A percentile compares a stretch with the other conserved stretches of the same genome.
Evolutionary conservation across 2,797 vertebrate genomes (phyloP).

Genomic region (Pseudotriccus pelzelni): DNA sequence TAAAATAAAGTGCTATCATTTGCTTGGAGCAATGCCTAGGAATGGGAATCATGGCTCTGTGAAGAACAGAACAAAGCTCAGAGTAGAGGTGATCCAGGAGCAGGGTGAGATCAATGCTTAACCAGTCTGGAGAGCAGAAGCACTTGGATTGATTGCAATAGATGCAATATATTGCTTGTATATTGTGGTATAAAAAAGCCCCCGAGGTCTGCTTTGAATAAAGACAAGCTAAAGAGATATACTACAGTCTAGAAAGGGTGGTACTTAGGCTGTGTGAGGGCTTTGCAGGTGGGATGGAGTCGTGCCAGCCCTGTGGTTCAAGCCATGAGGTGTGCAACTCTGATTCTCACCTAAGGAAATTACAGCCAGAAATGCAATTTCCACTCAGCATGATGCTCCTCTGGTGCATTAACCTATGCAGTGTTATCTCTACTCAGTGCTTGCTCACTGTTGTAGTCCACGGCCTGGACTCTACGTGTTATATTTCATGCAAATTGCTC

Average conservation of each 20-base stretch:
- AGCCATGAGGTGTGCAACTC: rapidly evolving
- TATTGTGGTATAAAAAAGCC: background rate
- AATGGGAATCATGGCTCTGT: background rate
- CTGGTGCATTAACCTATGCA: background rate
- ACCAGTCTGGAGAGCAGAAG: background rate
- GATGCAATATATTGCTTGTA: too few relatives aligned
- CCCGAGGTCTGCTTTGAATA: background rate
- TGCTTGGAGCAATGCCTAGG: background rate
- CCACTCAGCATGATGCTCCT: background rate
- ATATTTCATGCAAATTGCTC: background rate
- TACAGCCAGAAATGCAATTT: background rate
- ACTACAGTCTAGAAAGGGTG: background rate
- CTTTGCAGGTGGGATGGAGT: background rate
- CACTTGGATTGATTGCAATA: background rate
- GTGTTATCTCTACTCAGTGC: background rate
- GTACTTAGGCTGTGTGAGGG: background rate
- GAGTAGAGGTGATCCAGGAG: background rate
- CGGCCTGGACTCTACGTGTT: background rate
- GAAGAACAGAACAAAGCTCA: background rate
- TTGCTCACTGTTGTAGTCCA: background rate
- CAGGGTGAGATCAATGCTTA: background rate
- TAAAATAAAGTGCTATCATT: background rate
- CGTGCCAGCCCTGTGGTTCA: background rate
- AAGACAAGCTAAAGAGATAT: background rate
- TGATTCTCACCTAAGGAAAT: background rate